These are phyloP conservation scores for Marronus borbonicus DNA, from an alignment of 2,888 invertebrate species.

Conservation along the genomic window DNA sequence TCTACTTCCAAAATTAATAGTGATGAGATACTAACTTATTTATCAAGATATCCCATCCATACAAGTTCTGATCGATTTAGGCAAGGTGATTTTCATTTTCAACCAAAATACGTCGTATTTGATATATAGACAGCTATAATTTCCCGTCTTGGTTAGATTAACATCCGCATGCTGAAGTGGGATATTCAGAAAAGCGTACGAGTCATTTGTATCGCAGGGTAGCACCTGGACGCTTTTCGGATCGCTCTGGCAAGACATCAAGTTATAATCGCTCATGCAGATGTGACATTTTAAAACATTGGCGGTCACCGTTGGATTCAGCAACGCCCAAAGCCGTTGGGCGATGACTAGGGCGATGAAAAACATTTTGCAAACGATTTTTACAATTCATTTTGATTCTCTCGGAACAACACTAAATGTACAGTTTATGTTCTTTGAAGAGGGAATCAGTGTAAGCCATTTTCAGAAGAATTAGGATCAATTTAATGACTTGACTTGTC, in stretches of 20 bases:
- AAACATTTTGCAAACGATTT: too few relatives aligned
- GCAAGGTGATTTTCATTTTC: neutral
- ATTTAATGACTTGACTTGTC: too few relatives aligned
- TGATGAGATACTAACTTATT: too few relatives aligned
- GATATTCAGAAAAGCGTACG: neutral
- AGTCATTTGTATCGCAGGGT: neutral
- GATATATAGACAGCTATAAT: neutral
- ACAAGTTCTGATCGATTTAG: neutral
- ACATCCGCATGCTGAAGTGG: neutral
- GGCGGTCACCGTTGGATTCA: neutral
- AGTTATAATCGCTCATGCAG: neutral
- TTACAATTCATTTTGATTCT: too few relatives aligned
- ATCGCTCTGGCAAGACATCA: neutral
- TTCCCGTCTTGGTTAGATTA: neutral
- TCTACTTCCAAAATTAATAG: too few relatives aligned
- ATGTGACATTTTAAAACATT: neutral
- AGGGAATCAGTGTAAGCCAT: too few relatives aligned
- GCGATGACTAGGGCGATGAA: too few relatives aligned
- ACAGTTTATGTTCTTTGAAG: too few relatives aligned
- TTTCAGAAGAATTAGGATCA: too few relatives aligned
- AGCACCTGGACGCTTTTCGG: conserved; percentile 6
- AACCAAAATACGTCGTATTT: neutral
- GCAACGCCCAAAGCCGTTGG: too few relatives aligned
- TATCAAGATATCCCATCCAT: neutral
- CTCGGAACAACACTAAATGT: too few relatives aligned